Evolutionary conservation across 2,113 vertebrate species (phyloP), one percentile per base, ranked within the genome.

Genomic region (Spermophilus dauricus): DNA sequence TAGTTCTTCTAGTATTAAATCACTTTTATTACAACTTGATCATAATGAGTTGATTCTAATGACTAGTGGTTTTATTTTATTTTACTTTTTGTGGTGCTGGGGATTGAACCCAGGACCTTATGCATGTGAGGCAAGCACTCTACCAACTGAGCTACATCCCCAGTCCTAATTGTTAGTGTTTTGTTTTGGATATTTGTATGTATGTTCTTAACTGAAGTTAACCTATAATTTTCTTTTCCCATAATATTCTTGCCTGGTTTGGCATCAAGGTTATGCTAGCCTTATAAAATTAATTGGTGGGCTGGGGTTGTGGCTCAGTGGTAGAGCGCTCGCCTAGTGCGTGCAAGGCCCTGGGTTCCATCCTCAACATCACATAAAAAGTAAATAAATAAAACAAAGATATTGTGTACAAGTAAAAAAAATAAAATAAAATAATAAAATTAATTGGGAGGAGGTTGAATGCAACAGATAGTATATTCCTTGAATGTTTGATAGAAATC

Each of bases 181-280:
- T 81, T 72, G 39, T 65, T 72, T 63, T 78, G 67, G 51, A 65
- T 84, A 65, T 96, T 72, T 61, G 30, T 61, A n/a, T 34, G 8
- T 51, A 61, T 84, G 53, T 61, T 84, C 72, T 16, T 48, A 94
- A 58, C 45, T 76, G 22, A 86, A 75, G 56, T 81, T 90, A 80
- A 26, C 37, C 56, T 75, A 8, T 81, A 81, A 76, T 70, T 76
- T 86, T 76, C 34, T 42, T 86, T 86, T 86, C 16, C 73, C 10
- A 77, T 32, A 86, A 63, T 69, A 95, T 63, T n/a, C n/a, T 92
- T 56, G 17, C 14, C 32, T 80, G 26, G 22, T 89, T 93, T 90
- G 51, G 48, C 42, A 82, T 53, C 4, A 24, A 61, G 69, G 34
- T 82, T 90, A 82, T 76, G 16, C 51, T 53, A 93, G 22, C 39